Evolutionary conservation across 2,113 vertebrate genomes (phyloP), one percentile per base, ranked within the genome.

Genomic region (Sitta europaea): DNA sequence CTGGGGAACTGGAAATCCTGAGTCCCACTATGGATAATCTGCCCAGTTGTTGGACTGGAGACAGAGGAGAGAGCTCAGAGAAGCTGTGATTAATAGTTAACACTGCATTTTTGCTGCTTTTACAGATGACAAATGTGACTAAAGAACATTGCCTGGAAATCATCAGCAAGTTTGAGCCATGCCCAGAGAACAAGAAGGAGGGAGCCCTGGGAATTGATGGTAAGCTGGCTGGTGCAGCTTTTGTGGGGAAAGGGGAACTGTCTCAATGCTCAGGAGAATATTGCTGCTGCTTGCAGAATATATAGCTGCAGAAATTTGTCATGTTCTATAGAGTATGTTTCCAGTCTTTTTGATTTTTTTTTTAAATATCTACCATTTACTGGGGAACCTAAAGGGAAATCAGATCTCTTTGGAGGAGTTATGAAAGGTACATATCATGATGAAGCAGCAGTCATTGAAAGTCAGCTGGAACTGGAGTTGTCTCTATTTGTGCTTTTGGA

Each of bases 141-240:
- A 98, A 98, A 20, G 98, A 99, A 33, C 98, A 99, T 82, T 99
- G 99, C 92, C 96, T 97, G 88, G 98, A 99, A 84, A 98, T 99
- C 59, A 98, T 99, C 67, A 96, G 97, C 88, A 99, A 99, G 84
- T 99, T 99, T 90, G 99, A 99, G 96, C 99, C 99, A 0, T 99
- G 99, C 96, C 97, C 97, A 0, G 99, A 99, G 72, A 99, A 99
- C 98, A 98, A 98, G 98, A 98, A 98, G 45, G 98, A 98, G 40
- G 98, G 97, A 8, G 98, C 98, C 71, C 95, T 99, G 95, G 99
- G 99, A 17, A 99, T 99, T 22, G 99, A 99, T 20, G 99, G 99
- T 99, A 97, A 97, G 98, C n/a, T 71, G 68, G 7, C 54, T 86
- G 70, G 3, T 29, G 24, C 22, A 61, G 70, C 35, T 89, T 67